Evolutionary conservation across 2,113 vertebrate species (phyloP).

Genomic region (Malaclemys terrapin): DNA sequence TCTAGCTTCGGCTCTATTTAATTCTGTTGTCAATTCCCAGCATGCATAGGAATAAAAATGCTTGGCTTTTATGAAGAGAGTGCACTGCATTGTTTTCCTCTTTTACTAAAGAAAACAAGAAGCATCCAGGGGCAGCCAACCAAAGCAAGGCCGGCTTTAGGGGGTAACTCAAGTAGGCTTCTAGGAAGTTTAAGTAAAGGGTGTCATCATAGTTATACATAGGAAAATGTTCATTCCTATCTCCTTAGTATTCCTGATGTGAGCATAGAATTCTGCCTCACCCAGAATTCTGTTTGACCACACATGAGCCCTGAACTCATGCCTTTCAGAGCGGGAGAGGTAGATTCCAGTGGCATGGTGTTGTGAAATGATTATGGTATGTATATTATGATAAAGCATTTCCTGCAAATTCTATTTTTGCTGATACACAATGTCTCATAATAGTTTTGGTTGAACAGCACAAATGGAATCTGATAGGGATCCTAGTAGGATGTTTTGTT

Average conservation of each 20-base stretch:
- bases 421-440: background rate
- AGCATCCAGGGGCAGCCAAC: background rate
- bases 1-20: background rate
- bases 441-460: background rate
- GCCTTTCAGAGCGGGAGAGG: background rate
- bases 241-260: background rate
- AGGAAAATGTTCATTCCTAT: background rate
- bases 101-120: background rate
- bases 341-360: background rate
- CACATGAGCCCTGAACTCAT: background rate
- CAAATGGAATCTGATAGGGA: background rate
- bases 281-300: background rate
- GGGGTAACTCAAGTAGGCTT: background rate
- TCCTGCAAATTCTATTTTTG: background rate
- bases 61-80: background rate
- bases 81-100: background rate
- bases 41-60: background rate
- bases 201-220: background rate
- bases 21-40: background rate
- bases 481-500: background rate
- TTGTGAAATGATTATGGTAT: background rate
- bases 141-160: background rate
- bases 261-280: background rate
- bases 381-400: background rate
- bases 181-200: background rate